Evolutionary conservation across 2,797 vertebrate species (phyloP).

Genomic region (Sebastes vulpes): DNA sequence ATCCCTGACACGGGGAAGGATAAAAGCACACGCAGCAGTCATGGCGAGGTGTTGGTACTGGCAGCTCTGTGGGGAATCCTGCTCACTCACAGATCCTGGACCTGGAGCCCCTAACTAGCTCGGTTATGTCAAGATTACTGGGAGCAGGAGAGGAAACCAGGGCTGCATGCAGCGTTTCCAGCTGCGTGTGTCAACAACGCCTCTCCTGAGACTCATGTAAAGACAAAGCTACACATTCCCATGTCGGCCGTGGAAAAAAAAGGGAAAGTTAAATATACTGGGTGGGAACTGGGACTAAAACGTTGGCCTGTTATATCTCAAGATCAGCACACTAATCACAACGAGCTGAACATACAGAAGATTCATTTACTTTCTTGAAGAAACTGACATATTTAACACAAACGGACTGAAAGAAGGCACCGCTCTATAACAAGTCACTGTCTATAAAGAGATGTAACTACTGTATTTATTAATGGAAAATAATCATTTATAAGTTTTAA

Average conservation of each 20-base stretch:
- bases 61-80: slow-evolving; percentile 15
- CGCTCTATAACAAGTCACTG: background rate
- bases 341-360: background rate
- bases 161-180: slow-evolving; percentile 40
- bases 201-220: slow-evolving; percentile 46
- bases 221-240: slow-evolving; percentile 52
- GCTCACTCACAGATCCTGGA: background rate
- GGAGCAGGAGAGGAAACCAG: slow-evolving; percentile 17
- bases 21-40: background rate
- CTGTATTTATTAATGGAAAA: background rate
- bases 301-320: background rate
- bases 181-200: slow-evolving; percentile 47
- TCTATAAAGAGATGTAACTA: background rate
- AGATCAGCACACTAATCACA: background rate
- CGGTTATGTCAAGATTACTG: slow-evolving; percentile 22
- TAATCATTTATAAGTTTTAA: background rate
- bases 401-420: background rate
- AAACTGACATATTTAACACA: background rate
- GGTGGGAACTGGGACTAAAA: slow-evolving; percentile 1
- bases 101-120: background rate
- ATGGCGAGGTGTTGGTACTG: slow-evolving; percentile 31
- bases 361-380: background rate
- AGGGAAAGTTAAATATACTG: slow-evolving; percentile 3
- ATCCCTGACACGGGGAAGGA: slow-evolving; percentile 5
- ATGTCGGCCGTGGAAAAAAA: background rate